Conservation (phyloP, 2,797 vertebrate genomes). For the Siniperca obscura region DNA sequence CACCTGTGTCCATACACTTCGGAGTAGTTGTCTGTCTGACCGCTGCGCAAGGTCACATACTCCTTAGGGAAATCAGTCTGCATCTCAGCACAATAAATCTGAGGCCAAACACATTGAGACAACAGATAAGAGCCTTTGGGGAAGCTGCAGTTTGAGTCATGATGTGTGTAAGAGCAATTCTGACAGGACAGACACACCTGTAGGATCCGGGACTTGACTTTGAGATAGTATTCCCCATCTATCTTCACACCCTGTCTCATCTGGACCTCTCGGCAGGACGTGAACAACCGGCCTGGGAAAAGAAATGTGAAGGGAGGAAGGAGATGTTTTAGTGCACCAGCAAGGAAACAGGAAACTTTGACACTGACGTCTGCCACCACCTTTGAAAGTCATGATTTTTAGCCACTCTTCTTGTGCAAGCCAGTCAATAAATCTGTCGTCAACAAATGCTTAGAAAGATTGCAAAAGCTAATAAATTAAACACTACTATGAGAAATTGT, state of each 20-base stretch:
- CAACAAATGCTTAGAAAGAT: constrained; percentile 10
- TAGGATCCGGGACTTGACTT: constrained; percentile 88
- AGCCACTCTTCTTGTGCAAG: background rate
- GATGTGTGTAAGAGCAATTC: constrained; percentile 18
- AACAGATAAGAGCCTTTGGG: constrained; percentile 24
- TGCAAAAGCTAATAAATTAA: constrained; percentile 21
- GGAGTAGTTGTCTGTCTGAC: constrained; percentile 96
- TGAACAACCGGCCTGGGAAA: constrained; percentile 87
- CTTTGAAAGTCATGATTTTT: constrained; percentile 9
- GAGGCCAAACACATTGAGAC: constrained; percentile 56
- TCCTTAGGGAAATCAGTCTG: constrained; percentile 90
- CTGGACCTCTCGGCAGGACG: constrained; percentile 92
- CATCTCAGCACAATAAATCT: constrained; percentile 96
- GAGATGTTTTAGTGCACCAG: constrained; percentile 28
- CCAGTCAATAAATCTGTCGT: constrained; percentile 11
- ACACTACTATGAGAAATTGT: background rate
- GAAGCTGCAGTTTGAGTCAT: constrained; percentile 37
- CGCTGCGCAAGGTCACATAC: constrained; percentile 92
- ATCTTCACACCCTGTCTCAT: constrained; percentile 86
- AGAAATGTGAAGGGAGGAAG: background rate
- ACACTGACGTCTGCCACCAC: background rate
- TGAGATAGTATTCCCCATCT: constrained; percentile 93
- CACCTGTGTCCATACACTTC: constrained; percentile 96
- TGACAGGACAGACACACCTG: constrained; percentile 86
- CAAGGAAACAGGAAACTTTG: background rate